Conservation (phyloP, 2,888 invertebrate genomes). For the Leucozona laternaria region DNA sequence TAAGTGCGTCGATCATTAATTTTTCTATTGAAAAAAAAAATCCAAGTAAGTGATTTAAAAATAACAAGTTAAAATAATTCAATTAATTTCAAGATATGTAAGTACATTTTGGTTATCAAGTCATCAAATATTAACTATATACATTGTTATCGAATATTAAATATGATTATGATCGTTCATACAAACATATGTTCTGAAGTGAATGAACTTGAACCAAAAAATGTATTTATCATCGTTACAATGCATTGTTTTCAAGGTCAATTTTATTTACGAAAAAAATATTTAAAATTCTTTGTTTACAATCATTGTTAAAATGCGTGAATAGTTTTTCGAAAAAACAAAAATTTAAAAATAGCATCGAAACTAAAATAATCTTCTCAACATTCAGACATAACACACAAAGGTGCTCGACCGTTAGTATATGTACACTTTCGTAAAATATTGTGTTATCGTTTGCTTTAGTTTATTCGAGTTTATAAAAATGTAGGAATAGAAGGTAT, state of each 20-base stretch:
- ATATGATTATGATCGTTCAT: background rate
- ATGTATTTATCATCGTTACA: background rate
- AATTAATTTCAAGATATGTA: background rate
- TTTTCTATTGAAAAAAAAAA: background rate
- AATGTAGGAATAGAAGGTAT: background rate
- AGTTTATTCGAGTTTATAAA: background rate
- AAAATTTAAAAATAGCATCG: slow-evolving; percentile 5
- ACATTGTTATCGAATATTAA: background rate
- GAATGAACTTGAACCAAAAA: background rate
- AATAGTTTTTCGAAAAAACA: background rate
- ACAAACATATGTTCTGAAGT: background rate
- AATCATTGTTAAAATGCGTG: slow-evolving; percentile 20
- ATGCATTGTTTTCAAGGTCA: background rate
- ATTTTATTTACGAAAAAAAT: background rate
- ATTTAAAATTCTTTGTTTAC: slow-evolving; percentile 14
- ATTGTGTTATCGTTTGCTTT: background rate
- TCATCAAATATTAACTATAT: background rate
- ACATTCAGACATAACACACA: background rate
- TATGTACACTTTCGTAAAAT: background rate
- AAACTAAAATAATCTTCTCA: background rate
- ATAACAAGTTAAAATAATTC: background rate
- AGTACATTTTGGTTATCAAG: background rate
- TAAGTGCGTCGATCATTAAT: background rate
- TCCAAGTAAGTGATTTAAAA: background rate
- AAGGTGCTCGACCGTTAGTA: background rate